phyloP scores from a whole-genome alignment of 2,797 vertebrate species.

The Astyanax mexicanus region DNA sequence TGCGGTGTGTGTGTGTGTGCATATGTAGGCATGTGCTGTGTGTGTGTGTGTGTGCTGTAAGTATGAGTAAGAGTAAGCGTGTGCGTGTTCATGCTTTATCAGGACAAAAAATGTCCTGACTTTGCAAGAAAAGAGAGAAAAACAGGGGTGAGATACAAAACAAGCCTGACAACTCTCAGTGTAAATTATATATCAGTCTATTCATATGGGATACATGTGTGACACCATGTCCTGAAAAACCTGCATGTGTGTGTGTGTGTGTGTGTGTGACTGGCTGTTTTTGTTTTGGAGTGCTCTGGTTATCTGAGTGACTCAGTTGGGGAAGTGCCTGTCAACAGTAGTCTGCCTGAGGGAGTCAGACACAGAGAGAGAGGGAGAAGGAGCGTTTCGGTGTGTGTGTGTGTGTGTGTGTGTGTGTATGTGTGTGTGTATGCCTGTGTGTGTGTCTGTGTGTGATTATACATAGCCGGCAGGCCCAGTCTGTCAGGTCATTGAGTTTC shows the following conservation, averaged over 20 bases:
- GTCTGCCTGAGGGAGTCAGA: slow-evolving; percentile 61
- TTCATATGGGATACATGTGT: neutral
- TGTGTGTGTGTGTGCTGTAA: slow-evolving; percentile 16
- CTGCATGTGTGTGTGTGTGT: neutral
- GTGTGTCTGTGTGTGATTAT: slow-evolving; percentile 32
- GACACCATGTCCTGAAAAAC: neutral
- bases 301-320: slow-evolving; percentile 44
- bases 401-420: slow-evolving; percentile 28
- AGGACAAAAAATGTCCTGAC: neutral
- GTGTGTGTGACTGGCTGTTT: slow-evolving; percentile 26
- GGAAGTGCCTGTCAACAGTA: slow-evolving; percentile 51
- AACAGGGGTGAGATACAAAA: neutral
- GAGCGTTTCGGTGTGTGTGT: slow-evolving; percentile 46
- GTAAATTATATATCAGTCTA: neutral
- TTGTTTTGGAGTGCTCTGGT: slow-evolving; percentile 33
- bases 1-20: neutral
- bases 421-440: slow-evolving; percentile 8
- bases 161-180: neutral
- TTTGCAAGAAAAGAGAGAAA: neutral
- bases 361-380: slow-evolving; percentile 47
- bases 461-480: slow-evolving; percentile 47
- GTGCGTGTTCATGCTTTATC: slow-evolving; percentile 7
- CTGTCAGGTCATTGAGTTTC: slow-evolving; percentile 57
- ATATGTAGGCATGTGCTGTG: slow-evolving; percentile 3
- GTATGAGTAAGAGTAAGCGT: slow-evolving; percentile 1